Percentiles rank a stretch among this genome's conserved stretches.
phyloP scores from a whole-genome alignment of 2,888 invertebrate genomes.

The Rhaphigaster nebulosa region DNA sequence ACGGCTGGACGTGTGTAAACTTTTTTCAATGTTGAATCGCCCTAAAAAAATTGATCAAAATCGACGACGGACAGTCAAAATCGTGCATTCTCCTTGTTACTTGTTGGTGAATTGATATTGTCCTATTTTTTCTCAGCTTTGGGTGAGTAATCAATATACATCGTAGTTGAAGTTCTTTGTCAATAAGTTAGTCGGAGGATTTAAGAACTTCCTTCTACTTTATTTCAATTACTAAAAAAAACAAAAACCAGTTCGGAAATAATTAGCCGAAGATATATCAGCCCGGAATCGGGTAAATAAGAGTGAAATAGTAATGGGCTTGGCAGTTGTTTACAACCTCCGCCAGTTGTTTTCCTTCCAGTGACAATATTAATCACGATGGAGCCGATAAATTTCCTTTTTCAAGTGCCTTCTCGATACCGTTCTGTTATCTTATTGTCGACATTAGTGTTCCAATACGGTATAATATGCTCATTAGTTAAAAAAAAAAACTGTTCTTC shows the following conservation, averaged over 20 bases:
- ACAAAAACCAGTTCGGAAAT: neutral
- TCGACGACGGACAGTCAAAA: no score
- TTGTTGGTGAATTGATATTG: no score
- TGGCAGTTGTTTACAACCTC: neutral
- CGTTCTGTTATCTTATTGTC: neutral
- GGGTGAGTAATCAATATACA: no score
- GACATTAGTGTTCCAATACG: neutral
- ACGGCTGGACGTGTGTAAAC: no score
- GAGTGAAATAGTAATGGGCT: neutral
- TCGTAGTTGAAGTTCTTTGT: no score
- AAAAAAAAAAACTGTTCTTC: neutral
- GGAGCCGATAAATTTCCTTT: neutral
- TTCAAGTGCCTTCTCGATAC: neutral
- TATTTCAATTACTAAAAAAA: neutral
- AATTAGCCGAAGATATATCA: slow-evolving; percentile 8
- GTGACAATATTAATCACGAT: slow-evolving; percentile 34
- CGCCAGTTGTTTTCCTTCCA: slow-evolving; percentile 33
- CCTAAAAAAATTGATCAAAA: no score
- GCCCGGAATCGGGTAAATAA: neutral
- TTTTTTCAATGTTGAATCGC: no score
- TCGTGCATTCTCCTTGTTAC: no score
- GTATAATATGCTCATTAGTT: neutral
- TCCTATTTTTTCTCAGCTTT: no score
- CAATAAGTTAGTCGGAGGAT: neutral
- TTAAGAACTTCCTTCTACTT: neutral